Percentiles rank a stretch among this genome's conserved stretches.
These are phyloP conservation scores for Caenorhabditis sulstoni DNA, from an alignment of 2,888 invertebrate genomes.

Conservation along the genomic window DNA sequence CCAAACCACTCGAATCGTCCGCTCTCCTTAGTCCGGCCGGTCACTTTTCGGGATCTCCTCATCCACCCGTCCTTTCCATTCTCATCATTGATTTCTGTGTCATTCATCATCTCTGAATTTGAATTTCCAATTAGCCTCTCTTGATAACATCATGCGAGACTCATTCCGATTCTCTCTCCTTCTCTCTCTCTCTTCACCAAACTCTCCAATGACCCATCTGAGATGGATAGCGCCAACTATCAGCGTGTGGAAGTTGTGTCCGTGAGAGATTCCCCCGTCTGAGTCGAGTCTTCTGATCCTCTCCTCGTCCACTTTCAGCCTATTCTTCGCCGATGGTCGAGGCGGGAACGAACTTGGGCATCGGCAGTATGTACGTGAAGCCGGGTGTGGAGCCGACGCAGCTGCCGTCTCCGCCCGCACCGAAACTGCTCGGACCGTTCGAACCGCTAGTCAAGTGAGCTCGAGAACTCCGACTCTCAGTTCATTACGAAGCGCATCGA, in stretches of 20 bases:
- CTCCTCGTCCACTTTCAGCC: constrained; percentile 19
- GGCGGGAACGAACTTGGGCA: constrained; percentile 54
- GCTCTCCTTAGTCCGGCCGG: neutral
- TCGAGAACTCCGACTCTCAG: no score
- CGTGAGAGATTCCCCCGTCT: neutral
- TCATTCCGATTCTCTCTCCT: no score
- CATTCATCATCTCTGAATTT: no score
- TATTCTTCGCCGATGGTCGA: constrained; percentile 48
- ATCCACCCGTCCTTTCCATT: no score
- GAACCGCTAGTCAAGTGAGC: constrained; percentile 40
- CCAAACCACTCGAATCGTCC: constrained; percentile 47
- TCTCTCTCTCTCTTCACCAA: constrained; percentile 15
- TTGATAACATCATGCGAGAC: no score
- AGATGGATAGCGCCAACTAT: constrained; percentile 33
- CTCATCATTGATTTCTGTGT: no score
- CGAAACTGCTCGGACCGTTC: constrained; percentile 57
- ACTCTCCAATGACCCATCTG: constrained; percentile 20
- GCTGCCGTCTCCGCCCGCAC: constrained; percentile 45
- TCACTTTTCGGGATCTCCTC: neutral
- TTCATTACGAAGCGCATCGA: neutral
- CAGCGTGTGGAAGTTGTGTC: constrained; percentile 30
- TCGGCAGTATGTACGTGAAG: constrained; percentile 52
- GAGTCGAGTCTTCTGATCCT: neutral
- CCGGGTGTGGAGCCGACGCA: constrained; percentile 46
- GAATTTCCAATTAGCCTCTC: no score